Base-by-base conservation (phyloP, 2,113 vertebrate genomes). In the Raja brachyura region DNA sequence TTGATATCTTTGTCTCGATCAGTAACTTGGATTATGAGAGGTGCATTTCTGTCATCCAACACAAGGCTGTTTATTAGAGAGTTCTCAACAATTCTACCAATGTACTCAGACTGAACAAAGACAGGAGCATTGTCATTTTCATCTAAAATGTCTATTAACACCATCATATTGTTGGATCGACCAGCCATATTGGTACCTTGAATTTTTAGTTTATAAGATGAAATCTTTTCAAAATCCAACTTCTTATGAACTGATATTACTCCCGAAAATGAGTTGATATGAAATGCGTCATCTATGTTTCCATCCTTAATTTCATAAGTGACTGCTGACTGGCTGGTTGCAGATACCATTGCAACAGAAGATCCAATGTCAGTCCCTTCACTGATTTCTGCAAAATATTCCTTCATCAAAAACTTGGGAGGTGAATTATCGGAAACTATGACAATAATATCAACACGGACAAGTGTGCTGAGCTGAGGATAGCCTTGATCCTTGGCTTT, bases 91-190 rank as follows among this genome's bases (percentile, higher is more conserved):
- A 99, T 96, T 93, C 97, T 96, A 0, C 98, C 99, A 4, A 96
- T 0, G 0, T 98, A 98, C 0, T 94, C 95, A 18, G 93, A 93
- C 93, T 96, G 97, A 79, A 95, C 70, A 28, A 99, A 98, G 93
- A 95, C 3, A 0, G 99, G 99, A 0, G 95, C 93, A 0, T 99
- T 99, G 95, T 99, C 98, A 3, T 99, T 99, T 95, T 98, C 97
- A 28, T 99, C 99, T 73, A 98, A 96, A 90, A 99, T 95, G 14
- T 98, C 98, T 93, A 99, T 94, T 61, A 97, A 94, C 63, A 98
- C 97, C 0, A 93, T 7, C 0, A 96, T 94, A 4, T 96, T 97
- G 74, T 95, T 96, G 93, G 94, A 96, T 10, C 96, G 95, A 16
- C 97, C 98, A 0, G 96, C 96, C 88, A 96, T 96, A 68, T 96